phyloP scores from a whole-genome alignment of 2,113 vertebrate genomes.

The Protobothrops mucrosquamatus region DNA sequence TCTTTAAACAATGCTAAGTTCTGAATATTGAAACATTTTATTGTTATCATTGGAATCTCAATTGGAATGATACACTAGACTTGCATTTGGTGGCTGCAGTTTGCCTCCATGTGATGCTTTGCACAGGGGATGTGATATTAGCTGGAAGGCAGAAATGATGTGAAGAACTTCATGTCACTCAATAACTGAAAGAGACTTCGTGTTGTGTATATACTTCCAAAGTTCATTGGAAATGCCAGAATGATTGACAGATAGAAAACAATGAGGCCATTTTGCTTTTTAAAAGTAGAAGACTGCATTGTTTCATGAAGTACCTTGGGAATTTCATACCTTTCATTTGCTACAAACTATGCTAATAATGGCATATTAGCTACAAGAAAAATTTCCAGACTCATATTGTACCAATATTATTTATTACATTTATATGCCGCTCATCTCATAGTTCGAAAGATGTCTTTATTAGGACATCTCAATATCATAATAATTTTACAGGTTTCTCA shows the following conservation, averaged over 20 bases:
- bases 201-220: background rate
- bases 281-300: background rate
- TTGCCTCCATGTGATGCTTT: background rate
- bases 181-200: background rate
- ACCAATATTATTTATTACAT: background rate
- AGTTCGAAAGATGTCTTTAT: background rate
- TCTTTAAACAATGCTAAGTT: background rate
- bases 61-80: background rate
- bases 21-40: background rate
- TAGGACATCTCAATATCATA: background rate
- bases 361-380: background rate
- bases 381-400: background rate
- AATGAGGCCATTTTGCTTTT: background rate
- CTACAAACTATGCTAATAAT: background rate
- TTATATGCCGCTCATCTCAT: background rate
- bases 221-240: background rate
- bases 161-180: background rate
- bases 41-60: background rate
- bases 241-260: background rate
- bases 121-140: background rate
- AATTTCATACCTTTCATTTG: background rate
- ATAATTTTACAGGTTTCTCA: background rate
- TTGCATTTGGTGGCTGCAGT: background rate
- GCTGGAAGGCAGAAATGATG: background rate
- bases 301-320: background rate